phyloP scores from a whole-genome alignment of 1,140 invertebrate species.

The Acromyrmex charruanus region DNA sequence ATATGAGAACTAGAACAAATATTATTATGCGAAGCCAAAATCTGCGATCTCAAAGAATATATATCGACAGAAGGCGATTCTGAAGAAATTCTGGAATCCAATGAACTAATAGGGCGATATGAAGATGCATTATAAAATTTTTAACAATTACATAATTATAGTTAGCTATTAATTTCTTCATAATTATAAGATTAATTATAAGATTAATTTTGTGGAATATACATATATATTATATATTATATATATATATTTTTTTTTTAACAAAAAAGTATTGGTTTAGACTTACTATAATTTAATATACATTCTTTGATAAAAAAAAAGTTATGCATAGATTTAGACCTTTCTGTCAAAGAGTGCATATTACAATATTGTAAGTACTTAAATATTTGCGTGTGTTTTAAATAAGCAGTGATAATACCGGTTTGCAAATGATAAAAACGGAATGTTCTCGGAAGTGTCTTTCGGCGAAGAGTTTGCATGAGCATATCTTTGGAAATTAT shows the following conservation, averaged over 20 bases:
- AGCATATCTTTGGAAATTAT: not conserved
- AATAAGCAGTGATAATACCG: constrained; percentile 43
- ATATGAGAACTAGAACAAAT: constrained; percentile 79
- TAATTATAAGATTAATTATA: not conserved
- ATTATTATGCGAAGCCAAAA: constrained; percentile 80
- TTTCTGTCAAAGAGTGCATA: not conserved
- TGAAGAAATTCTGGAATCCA: constrained; percentile 49
- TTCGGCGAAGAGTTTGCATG: not conserved
- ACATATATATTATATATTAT: too few species aligned
- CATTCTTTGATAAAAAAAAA: too few species aligned
- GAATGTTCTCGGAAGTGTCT: constrained; percentile 41
- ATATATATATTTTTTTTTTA: too few species aligned
- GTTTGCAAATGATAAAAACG: constrained; percentile 10
- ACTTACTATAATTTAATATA: too few species aligned
- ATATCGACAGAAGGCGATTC: constrained; percentile 61
- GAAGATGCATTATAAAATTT: not conserved
- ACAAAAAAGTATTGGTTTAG: too few species aligned
- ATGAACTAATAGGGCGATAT: constrained; percentile 32
- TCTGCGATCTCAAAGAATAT: constrained; percentile 73
- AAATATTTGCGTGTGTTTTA: not conserved
- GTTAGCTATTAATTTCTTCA: not conserved
- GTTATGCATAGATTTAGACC: too few species aligned
- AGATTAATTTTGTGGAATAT: not conserved
- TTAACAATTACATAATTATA: not conserved
- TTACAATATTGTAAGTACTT: not conserved